Percentiles rank a stretch among this genome's conserved stretches.
These are phyloP conservation scores for Semibalanus balanoides DNA, from an alignment of 1,140 invertebrate species.

Conservation along the genomic window DNA sequence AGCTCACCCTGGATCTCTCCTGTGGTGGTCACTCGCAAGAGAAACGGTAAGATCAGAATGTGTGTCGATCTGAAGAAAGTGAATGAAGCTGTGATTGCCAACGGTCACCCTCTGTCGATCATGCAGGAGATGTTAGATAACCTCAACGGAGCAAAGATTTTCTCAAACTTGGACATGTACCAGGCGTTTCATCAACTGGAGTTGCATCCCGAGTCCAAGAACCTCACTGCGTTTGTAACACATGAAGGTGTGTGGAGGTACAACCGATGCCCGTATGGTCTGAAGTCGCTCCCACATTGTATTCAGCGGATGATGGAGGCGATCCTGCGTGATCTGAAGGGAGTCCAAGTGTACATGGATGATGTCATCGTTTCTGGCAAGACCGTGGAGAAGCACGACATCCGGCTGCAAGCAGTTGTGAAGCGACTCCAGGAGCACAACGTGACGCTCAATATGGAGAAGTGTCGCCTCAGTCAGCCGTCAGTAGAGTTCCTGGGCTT, in stretches of 20 bases:
- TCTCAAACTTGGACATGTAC: too few relatives aligned
- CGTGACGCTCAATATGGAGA: slow-evolving; percentile 18
- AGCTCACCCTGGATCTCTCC: too few relatives aligned
- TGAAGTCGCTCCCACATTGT: slow-evolving; percentile 15
- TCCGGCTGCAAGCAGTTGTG: slow-evolving; percentile 10
- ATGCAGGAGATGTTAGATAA: too few relatives aligned
- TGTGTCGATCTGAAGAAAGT: too few relatives aligned
- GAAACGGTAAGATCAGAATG: too few relatives aligned
- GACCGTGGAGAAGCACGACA: slow-evolving; percentile 15
- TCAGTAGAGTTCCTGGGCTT: slow-evolving; percentile 10
- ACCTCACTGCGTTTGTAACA: slow-evolving; percentile 8
- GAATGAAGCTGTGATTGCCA: too few relatives aligned
- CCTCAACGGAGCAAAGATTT: too few relatives aligned
- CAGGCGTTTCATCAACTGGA: too few relatives aligned
- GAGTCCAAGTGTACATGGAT: slow-evolving; percentile 16
- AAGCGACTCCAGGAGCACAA: slow-evolving; percentile 9
- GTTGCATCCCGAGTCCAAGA: background rate
- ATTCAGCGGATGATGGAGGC: slow-evolving; percentile 17
- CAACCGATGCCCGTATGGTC: slow-evolving; percentile 19
- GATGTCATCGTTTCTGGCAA: slow-evolving; percentile 15
- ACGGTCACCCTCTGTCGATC: too few relatives aligned
- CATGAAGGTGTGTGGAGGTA: slow-evolving; percentile 16
- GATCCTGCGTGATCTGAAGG: slow-evolving; percentile 10
- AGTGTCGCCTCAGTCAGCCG: slow-evolving; percentile 7
- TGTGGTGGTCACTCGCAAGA: too few relatives aligned